phyloP scores from a whole-genome alignment of 2,797 vertebrate genomes.

The Loris lydekkerianus region DNA sequence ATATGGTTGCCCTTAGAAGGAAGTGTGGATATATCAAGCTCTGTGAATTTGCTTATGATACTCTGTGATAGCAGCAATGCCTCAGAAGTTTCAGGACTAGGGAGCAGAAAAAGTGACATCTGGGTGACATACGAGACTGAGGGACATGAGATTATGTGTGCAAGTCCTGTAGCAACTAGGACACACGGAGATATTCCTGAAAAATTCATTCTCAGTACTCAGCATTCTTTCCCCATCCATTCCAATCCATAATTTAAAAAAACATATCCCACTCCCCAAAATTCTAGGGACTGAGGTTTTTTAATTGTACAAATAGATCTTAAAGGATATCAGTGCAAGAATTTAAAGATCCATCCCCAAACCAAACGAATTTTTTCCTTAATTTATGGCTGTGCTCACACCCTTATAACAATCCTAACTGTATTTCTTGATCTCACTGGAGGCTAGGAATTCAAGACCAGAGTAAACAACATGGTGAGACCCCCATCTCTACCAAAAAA shows the following conservation, averaged over 20 bases:
- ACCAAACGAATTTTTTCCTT: not conserved
- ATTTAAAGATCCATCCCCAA: slow-evolving; percentile 43
- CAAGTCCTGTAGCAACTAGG: not conserved
- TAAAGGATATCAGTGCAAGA: slow-evolving; percentile 15
- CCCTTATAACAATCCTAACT: not conserved
- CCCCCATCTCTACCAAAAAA: not conserved
- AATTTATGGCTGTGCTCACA: not conserved
- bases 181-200: slow-evolving; percentile 22
- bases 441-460: not conserved
- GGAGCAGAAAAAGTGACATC: not conserved
- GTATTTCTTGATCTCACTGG: not conserved
- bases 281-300: slow-evolving; percentile 7
- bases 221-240: slow-evolving; percentile 8
- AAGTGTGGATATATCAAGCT: not conserved
- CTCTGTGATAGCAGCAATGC: not conserved
- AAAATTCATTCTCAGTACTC: slow-evolving; percentile 12
- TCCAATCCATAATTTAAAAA: slow-evolving; percentile 44
- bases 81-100: not conserved
- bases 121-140: not conserved
- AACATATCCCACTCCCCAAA: not conserved
- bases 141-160: not conserved
- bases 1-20: not conserved
- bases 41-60: not conserved
- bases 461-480: not conserved
- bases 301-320: slow-evolving; percentile 18